Conservation (phyloP, 2,888 invertebrate genomes). For the Drosophila atripex region DNA sequence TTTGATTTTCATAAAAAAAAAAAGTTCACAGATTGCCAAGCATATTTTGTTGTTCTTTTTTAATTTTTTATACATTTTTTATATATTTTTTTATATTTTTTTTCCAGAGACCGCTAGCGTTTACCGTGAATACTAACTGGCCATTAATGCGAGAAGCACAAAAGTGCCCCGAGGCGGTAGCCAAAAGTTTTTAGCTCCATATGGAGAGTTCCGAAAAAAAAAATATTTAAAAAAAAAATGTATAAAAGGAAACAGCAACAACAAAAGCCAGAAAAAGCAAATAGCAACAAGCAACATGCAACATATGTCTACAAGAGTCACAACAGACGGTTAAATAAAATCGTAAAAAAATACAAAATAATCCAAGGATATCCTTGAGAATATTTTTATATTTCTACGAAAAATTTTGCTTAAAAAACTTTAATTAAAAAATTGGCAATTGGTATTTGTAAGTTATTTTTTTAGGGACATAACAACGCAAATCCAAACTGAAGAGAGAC, state of each 20-base stretch:
- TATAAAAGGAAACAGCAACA: constrained; percentile 8
- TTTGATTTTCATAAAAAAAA: constrained; percentile 42
- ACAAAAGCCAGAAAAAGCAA: too few species aligned
- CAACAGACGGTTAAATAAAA: constrained; percentile 4
- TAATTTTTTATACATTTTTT: too few species aligned
- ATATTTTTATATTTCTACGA: not conserved
- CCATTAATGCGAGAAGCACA: constrained; percentile 57
- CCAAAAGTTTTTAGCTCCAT: constrained; percentile 32
- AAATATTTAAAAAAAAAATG: constrained; percentile 10
- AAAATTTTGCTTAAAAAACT: not conserved
- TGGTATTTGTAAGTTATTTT: not conserved
- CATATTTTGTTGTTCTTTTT: constrained; percentile 25
- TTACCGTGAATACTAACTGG: constrained; percentile 67
- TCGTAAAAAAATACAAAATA: not conserved
- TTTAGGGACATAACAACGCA: not conserved
- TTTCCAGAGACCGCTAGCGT: constrained; percentile 48
- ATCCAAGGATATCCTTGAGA: not conserved
- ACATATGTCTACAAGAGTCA: constrained; percentile 33
- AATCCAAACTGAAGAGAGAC: constrained; percentile 39
- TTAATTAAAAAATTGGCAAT: not conserved
- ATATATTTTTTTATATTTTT: not conserved
- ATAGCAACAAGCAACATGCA: constrained; percentile 27
- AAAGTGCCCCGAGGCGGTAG: constrained; percentile 21
- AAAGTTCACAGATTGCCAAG: constrained; percentile 33
- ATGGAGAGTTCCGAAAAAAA: constrained; percentile 24